Evolutionary conservation across 1,140 invertebrate genomes (phyloP), one percentile per base, ranked within the genome.

Genomic region (Temnothorax longispinosus): DNA sequence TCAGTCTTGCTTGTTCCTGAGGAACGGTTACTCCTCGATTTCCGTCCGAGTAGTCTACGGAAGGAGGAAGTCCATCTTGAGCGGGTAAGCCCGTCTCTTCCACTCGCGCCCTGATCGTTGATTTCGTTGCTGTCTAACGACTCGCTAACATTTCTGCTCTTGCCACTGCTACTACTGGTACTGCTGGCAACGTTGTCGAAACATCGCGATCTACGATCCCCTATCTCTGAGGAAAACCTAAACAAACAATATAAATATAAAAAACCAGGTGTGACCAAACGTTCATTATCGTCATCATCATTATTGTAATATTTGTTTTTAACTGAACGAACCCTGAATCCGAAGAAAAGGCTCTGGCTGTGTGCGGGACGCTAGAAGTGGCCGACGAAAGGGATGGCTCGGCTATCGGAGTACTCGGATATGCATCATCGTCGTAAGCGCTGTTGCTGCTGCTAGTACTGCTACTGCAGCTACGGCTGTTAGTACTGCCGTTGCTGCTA

Each of bases 31-130:
- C 84, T 87, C 80, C 94, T 95, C 41, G 95, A 95, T 52, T 95
- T 96, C 15, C 95, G 94, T 38, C 95, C 94, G 5, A 96, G 95
- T 2, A 96, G 92, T 86, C 95, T 96, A 5, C 96, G 94, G 82
- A 96, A 96, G 0, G 96, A 96, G 0, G 96, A 95, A 3, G 96
- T 96, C 96, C 96, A 96, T 81, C 93, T 94, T 10, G 96, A 95
- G 2, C 96, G 94, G 21, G 87, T 93, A 52, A 95, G 92, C 8
- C 92, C 89, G 15, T 58, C 47, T 35, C 74, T 58, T 35, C 65
- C 91, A 72, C 60, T 50, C 52, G 69, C 76, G 64, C 77, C 86
- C 3, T 76, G 80, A 27, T 91, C 92, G 54, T 94, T 92, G 10
- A 86, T 71, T 50, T 94, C 93, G 75, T 91, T 92, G 69, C 89